phyloP scores from a whole-genome alignment of 2,888 invertebrate genomes.

The Lochmaea capreae region DNA sequence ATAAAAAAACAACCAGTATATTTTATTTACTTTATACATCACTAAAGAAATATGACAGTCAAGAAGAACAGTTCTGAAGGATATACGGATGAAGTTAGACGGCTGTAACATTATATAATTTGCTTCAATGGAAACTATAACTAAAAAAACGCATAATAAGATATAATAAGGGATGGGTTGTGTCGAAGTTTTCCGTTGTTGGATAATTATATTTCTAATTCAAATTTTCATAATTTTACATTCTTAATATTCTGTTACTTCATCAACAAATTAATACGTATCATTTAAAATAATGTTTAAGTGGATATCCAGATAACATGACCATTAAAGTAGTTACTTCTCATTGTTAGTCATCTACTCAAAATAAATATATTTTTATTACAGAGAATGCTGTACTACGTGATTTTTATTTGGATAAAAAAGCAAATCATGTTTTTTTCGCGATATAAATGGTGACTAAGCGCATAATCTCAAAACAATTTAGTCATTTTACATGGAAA shows the following conservation, averaged over 20 bases:
- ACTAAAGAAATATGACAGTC: constrained; percentile 10
- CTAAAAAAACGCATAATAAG: too few relatives aligned
- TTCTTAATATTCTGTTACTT: too few relatives aligned
- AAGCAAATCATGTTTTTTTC: background rate
- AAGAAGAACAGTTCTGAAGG: background rate
- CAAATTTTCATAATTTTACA: too few relatives aligned
- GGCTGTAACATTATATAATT: too few relatives aligned
- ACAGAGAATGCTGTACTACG: background rate
- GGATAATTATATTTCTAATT: too few relatives aligned
- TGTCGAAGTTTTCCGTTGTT: too few relatives aligned
- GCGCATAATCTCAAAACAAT: background rate
- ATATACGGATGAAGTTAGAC: background rate
- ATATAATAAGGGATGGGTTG: too few relatives aligned
- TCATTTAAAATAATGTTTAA: background rate
- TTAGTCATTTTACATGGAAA: constrained; percentile 3
- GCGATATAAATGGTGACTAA: background rate
- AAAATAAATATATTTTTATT: constrained; percentile 2
- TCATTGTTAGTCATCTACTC: background rate
- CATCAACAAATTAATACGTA: background rate
- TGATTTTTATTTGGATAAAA: background rate
- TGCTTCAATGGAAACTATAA: too few relatives aligned
- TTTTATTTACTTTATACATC: background rate
- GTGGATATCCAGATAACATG: background rate
- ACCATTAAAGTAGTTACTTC: background rate
- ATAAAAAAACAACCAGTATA: constrained; percentile 5